Base-by-base conservation (phyloP, 2,888 invertebrate species). In the Limnephilus rhombicus region DNA sequence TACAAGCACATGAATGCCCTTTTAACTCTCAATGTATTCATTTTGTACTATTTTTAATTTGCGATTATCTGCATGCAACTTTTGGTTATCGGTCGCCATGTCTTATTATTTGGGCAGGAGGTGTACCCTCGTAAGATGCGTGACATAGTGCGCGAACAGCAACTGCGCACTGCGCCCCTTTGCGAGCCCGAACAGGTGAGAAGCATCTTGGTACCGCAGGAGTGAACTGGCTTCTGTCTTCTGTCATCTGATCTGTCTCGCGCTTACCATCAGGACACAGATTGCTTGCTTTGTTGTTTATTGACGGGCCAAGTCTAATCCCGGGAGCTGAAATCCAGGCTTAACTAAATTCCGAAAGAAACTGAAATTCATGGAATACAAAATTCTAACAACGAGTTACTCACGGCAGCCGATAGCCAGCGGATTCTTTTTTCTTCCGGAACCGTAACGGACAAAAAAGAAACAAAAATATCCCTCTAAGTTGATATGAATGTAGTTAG, bases 111-210 rank as follows among this genome's bases (percentile, higher is more conserved):
- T 96, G 96, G 96, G 97, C 97, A 97, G 97, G 97, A 97, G 97
- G 97, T 97, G 96, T 97, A 97, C 96, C 97, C 98, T 95, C 97
- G 97, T 97, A 98, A 98, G 97, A 97, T 97, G 97, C 97, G 97
- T 96, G 97, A 98, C 97, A 96, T 97, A 96, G 97, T 97, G 95
- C 97, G 97, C 95, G 97, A 97, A 96, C 97, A 97, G 95, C 96
- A 96, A 96, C 96, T 96, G 95, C 96, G 96, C 96, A 96, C 96
- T 96, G 96, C 96, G 95, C 96, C 96, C 95, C 96, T 96, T 95
- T 96, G 96, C 95, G 96, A 96, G 95, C 95, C 95, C 94, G 96
- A 96, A 94, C 96, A 96, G 96, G 96, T 96, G 96, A 96, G 96
- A 95, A 95, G 49, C 81, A 89, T 87, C 86, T 53, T 88, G 88